Evolutionary conservation across 1,140 invertebrate genomes (phyloP).

Genomic region (Conus betulinus): DNA sequence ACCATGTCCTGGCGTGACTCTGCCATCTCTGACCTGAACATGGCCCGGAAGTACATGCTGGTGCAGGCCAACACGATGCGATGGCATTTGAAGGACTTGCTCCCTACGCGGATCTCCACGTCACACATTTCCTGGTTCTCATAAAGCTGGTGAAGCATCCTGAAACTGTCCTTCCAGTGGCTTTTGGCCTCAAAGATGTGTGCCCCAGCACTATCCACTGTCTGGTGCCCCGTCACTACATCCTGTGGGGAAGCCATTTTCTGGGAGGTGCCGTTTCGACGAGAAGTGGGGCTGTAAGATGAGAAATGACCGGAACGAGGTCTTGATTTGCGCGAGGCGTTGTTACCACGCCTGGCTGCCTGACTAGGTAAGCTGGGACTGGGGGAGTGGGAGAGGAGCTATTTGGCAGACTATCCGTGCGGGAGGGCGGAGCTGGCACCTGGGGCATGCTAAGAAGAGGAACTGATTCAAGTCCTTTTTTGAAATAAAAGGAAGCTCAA

Average conservation of each 20-base stretch:
- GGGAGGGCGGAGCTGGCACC: constrained; percentile 40
- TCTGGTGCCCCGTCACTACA: constrained; percentile 5
- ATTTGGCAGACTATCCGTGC: constrained; percentile 47
- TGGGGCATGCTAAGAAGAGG: constrained; percentile 45
- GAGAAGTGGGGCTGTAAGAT: constrained; percentile 3
- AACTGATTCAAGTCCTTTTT: background rate
- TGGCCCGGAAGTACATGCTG: constrained; percentile 72
- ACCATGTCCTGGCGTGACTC: constrained; percentile 65
- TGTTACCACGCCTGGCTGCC: constrained; percentile 19
- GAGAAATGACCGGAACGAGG: constrained; percentile 29
- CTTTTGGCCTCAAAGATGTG: constrained; percentile 29
- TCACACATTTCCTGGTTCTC: constrained; percentile 67
- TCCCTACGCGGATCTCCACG: constrained; percentile 69
- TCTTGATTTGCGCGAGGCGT: constrained; percentile 18
- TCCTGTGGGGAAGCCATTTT: background rate
- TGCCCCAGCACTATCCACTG: background rate
- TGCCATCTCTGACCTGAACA: constrained; percentile 74
- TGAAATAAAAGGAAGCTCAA: background rate
- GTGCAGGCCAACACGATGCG: constrained; percentile 69
- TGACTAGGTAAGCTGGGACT: constrained; percentile 33
- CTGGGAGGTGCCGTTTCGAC: background rate
- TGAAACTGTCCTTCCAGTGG: constrained; percentile 52
- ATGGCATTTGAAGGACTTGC: constrained; percentile 68
- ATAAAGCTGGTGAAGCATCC: constrained; percentile 63
- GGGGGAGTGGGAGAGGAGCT: constrained; percentile 34